Base-by-base conservation (phyloP, 2,113 vertebrate genomes). In the Chinchilla lanigera region DNA sequence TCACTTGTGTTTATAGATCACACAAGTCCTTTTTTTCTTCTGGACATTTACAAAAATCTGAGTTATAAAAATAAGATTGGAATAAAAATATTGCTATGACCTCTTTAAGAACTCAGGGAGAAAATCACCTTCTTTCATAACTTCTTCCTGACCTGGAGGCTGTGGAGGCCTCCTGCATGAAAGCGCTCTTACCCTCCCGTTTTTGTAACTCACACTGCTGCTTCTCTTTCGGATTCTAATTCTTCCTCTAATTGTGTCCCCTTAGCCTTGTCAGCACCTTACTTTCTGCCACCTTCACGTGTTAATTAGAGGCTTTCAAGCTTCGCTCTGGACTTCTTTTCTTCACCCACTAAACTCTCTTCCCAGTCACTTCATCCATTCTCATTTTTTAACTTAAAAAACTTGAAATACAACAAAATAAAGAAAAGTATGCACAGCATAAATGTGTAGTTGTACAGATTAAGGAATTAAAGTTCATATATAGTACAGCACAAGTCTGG, bases 211-310 rank as follows among this genome's bases (percentile, higher is more conserved):
- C 35, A 24, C 20, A n/a, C 47, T 35, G 26, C 3, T 28, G 14
- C 60, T 7, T 13, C 10, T 81, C 3, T 35, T 26, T 58, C 73
- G 58, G 7, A 54, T 86, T 92, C 30, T 50, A n/a, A 89, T 82
- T 86, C n/a, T 7, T 75, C 28, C 19, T 65, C 28, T 92, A 33
- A 83, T 69, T 90, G 50, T 28, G 54, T 83, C 63, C 78, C 14
- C 10, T 93, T 88, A 44, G 16, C 71, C 61, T 94, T 92, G 50
- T 77, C 50, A 89, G 41, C 58, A 83, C 35, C 78, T 94, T 94
- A 2, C 67, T 44, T 38, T 90, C 50, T 84, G 24, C 28, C 5
- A 54, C 0, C 13, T 86, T 84, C 47, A 80, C 47, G 61, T 80
- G 56, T 77, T 75, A 89, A 86, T 83, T 67, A 86, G 44, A 90